Percentiles rank a stretch among this genome's conserved stretches.
phyloP scores from a whole-genome alignment of 1,140 invertebrate species.

The Zaprionus taronus region DNA sequence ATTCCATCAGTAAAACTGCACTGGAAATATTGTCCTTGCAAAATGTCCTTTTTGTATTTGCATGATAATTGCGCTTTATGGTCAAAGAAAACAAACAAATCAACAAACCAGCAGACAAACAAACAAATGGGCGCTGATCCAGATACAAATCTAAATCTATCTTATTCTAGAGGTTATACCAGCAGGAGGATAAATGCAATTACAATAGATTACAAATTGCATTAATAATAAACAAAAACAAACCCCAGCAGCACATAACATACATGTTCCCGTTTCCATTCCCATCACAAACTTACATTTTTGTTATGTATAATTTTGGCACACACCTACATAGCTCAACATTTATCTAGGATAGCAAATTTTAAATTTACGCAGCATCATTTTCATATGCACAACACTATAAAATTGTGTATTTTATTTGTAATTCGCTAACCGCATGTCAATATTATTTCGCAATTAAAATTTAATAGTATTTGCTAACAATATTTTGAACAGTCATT shows the following conservation, averaged over 20 bases:
- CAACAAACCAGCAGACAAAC: slow-evolving; percentile 24
- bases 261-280: background rate
- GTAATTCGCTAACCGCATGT: slow-evolving; percentile 63
- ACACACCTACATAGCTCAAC: background rate
- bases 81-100: slow-evolving; percentile 47
- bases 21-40: too few species aligned
- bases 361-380: slow-evolving; percentile 6
- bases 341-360: background rate
- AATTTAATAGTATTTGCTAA: slow-evolving; percentile 58
- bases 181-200: slow-evolving; percentile 5
- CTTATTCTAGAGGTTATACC: background rate
- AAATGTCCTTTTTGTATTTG: slow-evolving; percentile 36
- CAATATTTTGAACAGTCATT: background rate
- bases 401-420: slow-evolving; percentile 65
- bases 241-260: background rate
- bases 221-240: slow-evolving; percentile 64
- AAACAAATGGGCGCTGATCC: slow-evolving; percentile 12
- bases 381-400: slow-evolving; percentile 25
- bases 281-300: background rate
- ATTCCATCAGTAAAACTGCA: slow-evolving; percentile 21
- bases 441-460: slow-evolving; percentile 81
- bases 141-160: background rate
- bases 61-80: slow-evolving; percentile 69
- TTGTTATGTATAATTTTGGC: slow-evolving; percentile 32
- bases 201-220: slow-evolving; percentile 69